Evolutionary conservation across 2,888 invertebrate species (phyloP), one percentile per base, ranked within the genome.

Genomic region (Sinhomidia bicolor): DNA sequence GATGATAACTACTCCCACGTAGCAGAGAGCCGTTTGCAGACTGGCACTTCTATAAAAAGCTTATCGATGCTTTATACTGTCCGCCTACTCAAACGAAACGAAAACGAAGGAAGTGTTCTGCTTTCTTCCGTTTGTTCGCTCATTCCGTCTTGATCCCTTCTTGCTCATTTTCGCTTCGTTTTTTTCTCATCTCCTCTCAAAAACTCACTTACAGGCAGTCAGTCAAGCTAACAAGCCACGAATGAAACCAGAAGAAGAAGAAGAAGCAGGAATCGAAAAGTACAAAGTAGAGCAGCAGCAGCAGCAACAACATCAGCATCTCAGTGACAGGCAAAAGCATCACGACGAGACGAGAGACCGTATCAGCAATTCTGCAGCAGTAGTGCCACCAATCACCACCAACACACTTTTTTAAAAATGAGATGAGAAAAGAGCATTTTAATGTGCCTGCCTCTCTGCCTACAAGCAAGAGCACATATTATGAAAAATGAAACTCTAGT

Each of bases 1-100:
- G 88, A 44, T 86, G 88, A 57, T 89, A 84, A 26, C 87, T 84
- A 91, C 85, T 78, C 86, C 57, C 89, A 89, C 54, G 79, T 68
- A 57, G 54, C 51, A 20, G 26, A 57, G 80, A n/a, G n/a, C 60
- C 3, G 20, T 23, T 36, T 12, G 76, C 51, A 5, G 51, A n/a
- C 79, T 79, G 32, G 17, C 23, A 51, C 36, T 83, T 83, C 83
- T 83, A 83, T 71, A 83, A 83, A 71, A 71, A 83, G 71, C 71
- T 47, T 54, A 71, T 83, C 83, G 71, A 71, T 83, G 83, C 36
- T 71, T 71, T 83, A 71, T 32, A 26, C 26, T 83, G 83, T 83
- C 83, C 83, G 83, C 83, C 83, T 36, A 71, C 83, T 83, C 83
- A 57, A 83, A 80, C 32, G 36, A 17, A 81, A 51, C 82, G 51